Conservation (phyloP, 1,140 invertebrate genomes). For the Drosophila oshimai region DNA sequence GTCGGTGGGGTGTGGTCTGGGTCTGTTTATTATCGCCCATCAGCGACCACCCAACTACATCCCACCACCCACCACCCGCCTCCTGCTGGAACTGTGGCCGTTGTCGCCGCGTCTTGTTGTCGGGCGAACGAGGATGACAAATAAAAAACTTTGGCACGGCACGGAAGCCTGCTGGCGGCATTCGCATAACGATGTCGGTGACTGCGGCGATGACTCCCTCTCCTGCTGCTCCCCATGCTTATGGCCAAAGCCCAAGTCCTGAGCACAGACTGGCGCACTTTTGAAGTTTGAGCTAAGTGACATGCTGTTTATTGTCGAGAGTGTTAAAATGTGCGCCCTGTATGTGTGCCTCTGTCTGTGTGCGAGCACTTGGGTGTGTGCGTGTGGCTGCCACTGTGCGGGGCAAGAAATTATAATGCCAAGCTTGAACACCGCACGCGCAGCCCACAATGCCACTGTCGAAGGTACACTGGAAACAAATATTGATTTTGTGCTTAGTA, state of each 20-base stretch:
- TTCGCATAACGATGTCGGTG: constrained; percentile 79
- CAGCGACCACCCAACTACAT: constrained; percentile 9
- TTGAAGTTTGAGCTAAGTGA: constrained; percentile 82
- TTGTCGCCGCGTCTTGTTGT: constrained; percentile 15
- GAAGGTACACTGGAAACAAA: constrained; percentile 48
- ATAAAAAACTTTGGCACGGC: constrained; percentile 65
- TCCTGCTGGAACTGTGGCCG: constrained; percentile 2
- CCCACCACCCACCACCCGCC: constrained; percentile 2
- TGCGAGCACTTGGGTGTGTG: neutral
- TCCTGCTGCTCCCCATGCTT: constrained; percentile 5
- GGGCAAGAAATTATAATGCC: constrained; percentile 81
- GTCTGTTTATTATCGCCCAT: constrained; percentile 73
- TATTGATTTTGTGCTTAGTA: neutral
- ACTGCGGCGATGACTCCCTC: constrained; percentile 54
- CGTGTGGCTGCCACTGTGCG: constrained; percentile 55
- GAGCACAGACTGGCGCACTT: constrained; percentile 63
- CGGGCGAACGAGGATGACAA: constrained; percentile 67
- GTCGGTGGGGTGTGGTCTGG: constrained; percentile 18
- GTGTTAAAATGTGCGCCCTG: constrained; percentile 77
- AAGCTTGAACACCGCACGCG: constrained; percentile 71
- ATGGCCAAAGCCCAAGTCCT: constrained; percentile 1
- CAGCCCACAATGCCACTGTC: constrained; percentile 15
- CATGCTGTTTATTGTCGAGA: constrained; percentile 83
- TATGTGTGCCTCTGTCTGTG: constrained; percentile 25
- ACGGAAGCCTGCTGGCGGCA: constrained; percentile 78